These are phyloP conservation scores for Acrobasis suavella DNA, from an alignment of 2,888 invertebrate genomes.

Conservation along the genomic window DNA sequence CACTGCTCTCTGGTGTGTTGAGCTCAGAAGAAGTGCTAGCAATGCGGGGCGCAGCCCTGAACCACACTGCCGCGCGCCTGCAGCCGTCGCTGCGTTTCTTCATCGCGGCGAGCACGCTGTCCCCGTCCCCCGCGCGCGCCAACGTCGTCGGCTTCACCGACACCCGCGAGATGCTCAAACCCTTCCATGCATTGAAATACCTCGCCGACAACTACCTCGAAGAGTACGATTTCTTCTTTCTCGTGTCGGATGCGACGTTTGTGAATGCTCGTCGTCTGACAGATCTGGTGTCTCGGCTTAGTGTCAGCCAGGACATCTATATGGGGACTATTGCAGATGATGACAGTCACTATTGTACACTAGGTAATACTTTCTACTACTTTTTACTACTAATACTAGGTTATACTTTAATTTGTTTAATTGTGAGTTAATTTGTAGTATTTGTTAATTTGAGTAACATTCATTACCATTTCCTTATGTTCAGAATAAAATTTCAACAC, in stretches of 20 bases:
- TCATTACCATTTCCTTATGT: not conserved
- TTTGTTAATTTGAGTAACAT: not conserved
- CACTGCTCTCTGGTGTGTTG: constrained; percentile 91
- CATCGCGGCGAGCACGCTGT: constrained; percentile 81
- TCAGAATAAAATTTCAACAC: not conserved
- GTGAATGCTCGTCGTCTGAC: constrained; percentile 90
- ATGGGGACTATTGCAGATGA: constrained; percentile 86
- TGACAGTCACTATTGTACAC: constrained; percentile 85
- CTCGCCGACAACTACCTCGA: constrained; percentile 94
- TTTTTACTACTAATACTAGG: too few relatives aligned
- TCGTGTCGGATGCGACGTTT: constrained; percentile 92
- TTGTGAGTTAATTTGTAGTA: not conserved
- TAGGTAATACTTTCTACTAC: constrained; percentile 74
- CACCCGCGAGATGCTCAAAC: constrained; percentile 86
- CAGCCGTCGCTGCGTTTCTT: constrained; percentile 93
- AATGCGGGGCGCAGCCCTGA: constrained; percentile 92
- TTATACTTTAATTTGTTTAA: too few relatives aligned
- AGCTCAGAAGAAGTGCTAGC: constrained; percentile 88
- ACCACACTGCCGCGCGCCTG: constrained; percentile 92
- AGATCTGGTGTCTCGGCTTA: constrained; percentile 88
- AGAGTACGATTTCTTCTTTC: constrained; percentile 95
- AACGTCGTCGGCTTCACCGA: constrained; percentile 95
- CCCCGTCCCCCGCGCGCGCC: constrained; percentile 65
- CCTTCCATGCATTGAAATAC: constrained; percentile 94
- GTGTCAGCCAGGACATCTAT: constrained; percentile 92